Evolutionary conservation across 2,797 vertebrate genomes (phyloP).

Genomic region (Poeciliopsis infans): DNA sequence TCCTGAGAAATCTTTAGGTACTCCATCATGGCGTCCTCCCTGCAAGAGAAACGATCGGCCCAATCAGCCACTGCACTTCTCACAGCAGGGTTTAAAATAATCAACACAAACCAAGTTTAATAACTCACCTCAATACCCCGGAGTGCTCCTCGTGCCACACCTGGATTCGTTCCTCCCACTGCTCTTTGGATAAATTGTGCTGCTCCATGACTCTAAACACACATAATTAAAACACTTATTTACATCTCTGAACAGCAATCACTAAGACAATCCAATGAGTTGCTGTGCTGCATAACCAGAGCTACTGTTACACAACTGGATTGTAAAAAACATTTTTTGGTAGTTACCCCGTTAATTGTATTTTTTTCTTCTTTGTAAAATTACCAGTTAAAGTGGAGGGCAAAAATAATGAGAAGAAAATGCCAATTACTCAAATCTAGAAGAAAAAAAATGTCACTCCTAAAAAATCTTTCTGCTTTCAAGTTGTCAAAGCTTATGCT

Average conservation of each 20-base stretch:
- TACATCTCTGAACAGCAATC: not conserved
- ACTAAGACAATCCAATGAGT: not conserved
- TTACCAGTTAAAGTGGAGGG: not conserved
- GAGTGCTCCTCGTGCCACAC: conserved; percentile 96
- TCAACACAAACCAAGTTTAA: not conserved
- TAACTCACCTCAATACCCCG: conserved; percentile 93
- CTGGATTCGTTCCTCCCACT: conserved; percentile 98
- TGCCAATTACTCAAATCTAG: not conserved
- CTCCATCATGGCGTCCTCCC: conserved; percentile 94
- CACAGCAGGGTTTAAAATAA: not conserved
- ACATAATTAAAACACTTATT: not conserved
- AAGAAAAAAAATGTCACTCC: not conserved
- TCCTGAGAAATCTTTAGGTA: conserved; percentile 98
- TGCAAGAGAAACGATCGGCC: conserved; percentile 43
- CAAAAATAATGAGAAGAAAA: not conserved
- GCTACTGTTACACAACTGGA: not conserved
- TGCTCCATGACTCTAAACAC: conserved; percentile 91
- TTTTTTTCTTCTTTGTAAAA: not conserved
- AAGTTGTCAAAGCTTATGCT: not conserved
- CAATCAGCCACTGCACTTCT: not conserved
- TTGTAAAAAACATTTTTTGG: not conserved
- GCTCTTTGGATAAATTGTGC: conserved; percentile 93
- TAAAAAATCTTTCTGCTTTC: not conserved
- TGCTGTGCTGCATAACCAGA: not conserved
- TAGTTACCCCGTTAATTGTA: not conserved